Base-by-base conservation (phyloP, 1,140 invertebrate species). In the Drosophila erecta region DNA sequence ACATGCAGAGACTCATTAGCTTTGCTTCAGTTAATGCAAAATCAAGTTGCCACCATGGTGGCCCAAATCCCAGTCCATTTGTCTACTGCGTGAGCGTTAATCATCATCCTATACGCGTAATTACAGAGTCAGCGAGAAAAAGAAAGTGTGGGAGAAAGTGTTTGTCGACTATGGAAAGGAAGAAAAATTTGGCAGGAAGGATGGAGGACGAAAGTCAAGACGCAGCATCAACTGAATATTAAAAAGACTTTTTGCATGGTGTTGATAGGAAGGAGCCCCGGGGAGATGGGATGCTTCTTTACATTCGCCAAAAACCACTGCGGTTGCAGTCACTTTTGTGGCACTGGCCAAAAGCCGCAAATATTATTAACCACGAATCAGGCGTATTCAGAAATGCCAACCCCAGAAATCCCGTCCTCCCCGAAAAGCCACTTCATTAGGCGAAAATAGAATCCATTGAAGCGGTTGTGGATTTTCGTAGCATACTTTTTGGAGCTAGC, bases 31-130 rank as follows among this genome's bases (percentile, higher is more conserved):
- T 76, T 76, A 76, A 76, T 76, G 53, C 74, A 79, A 79, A 71
- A 77, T 62, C 73, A 69, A 78, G 73, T 55, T 57, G 50, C 66
- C 40, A 24, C 35, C n/a, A 35, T 30, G 24, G n/a, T 10, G 47
- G 24, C 2, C 4, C 33, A 35, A 64, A 15, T 43, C 46, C 50
- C 53, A 27, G 33, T 30, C 70, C 44, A 35, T 47, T 70, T 50
- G 70, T 62, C 43, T 58, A 17, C 67, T 85, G 81, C 81, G 67
- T 76, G 78, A 57, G 75, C 83, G 83, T 86, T 86, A 87, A 86
- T 86, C 83, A 86, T 86, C 83, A 87, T 86, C 83, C 83, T 87
- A 86, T 86, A 86, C 83, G 83, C 84, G 83, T 87, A 87, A 87
- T 87, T 87, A 89, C 76, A 87, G 64, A 77, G 72, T 76, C 72